A percentile compares a stretch with the other conserved stretches of the same genome.
Conservation (phyloP, 2,888 invertebrate species). For the Stenodera caucasica region DNA sequence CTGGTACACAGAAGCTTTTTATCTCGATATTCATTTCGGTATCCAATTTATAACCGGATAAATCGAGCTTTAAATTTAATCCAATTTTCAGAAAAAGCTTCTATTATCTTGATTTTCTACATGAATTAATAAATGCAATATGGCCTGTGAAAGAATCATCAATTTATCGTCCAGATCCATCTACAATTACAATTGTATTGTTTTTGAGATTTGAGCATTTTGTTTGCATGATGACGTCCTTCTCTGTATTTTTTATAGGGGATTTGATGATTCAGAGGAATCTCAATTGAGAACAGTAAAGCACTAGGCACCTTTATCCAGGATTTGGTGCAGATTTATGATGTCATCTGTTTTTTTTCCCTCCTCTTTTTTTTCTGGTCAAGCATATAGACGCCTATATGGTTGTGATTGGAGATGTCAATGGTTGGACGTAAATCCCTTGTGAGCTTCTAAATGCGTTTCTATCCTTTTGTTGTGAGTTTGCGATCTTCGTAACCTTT, state of each 20-base stretch:
- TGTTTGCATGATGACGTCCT: constrained; percentile 18
- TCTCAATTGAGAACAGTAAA: not conserved
- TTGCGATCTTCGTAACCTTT: constrained; percentile 31
- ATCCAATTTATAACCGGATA: not conserved
- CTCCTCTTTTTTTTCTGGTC: too few species aligned
- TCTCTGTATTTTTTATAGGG: constrained; percentile 11
- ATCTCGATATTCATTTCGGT: not conserved
- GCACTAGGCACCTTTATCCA: constrained; percentile 22
- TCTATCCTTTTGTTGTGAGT: constrained; percentile 35
- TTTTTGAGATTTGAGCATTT: constrained; percentile 16
- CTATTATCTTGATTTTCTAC: not conserved
- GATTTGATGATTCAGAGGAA: constrained; percentile 7
- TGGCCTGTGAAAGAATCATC: not conserved
- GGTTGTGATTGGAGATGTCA: constrained; percentile 32
- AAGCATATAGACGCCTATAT: too few species aligned
- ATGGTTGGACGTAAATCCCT: constrained; percentile 31
- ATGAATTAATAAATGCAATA: not conserved
- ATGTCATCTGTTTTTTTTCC: constrained; percentile 28
- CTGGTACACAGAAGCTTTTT: not conserved
- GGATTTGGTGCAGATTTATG: constrained; percentile 35
- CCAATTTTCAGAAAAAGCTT: constrained; percentile 1
- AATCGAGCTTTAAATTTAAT: constrained; percentile 2
- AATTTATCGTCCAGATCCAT: too few species aligned
- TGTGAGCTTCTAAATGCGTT: constrained; percentile 34
- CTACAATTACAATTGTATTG: too few species aligned